Conservation (phyloP, 1,140 invertebrate genomes). For the Megathymus violae region DNA sequence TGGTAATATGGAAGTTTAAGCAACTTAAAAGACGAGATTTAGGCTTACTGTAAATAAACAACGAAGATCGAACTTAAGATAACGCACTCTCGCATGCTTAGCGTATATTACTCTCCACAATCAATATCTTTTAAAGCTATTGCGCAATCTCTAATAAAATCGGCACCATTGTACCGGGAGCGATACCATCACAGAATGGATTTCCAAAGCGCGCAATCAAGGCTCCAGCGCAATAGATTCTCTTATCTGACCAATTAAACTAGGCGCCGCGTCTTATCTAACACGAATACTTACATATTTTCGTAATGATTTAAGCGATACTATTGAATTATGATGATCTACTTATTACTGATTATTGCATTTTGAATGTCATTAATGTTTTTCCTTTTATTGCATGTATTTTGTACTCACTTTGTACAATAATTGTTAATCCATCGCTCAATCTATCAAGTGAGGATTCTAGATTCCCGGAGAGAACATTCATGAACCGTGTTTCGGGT, state of each 20-base stretch:
- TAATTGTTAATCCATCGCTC: too few relatives aligned
- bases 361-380: not conserved
- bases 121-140: constrained; percentile 2
- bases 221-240: constrained; percentile 11
- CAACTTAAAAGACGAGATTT: not conserved
- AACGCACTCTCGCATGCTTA: not conserved
- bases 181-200: constrained; percentile 20
- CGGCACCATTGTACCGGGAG: not conserved
- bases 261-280: constrained; percentile 34
- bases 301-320: constrained; percentile 21
- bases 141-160: constrained; percentile 23
- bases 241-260: constrained; percentile 31
- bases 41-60: not conserved
- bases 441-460: too few relatives aligned
- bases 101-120: not conserved
- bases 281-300: constrained; percentile 16
- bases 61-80: not conserved
- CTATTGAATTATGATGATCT: constrained; percentile 7
- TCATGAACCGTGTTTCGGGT: too few relatives aligned
- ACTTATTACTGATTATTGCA: not conserved
- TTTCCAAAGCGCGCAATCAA: constrained; percentile 8
- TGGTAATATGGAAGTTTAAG: too few relatives aligned
- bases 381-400: not conserved
- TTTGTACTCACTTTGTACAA: not conserved
- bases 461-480: too few relatives aligned